These are phyloP conservation scores for Acrobasis repandana DNA, from an alignment of 2,888 invertebrate species.

Conservation along the genomic window DNA sequence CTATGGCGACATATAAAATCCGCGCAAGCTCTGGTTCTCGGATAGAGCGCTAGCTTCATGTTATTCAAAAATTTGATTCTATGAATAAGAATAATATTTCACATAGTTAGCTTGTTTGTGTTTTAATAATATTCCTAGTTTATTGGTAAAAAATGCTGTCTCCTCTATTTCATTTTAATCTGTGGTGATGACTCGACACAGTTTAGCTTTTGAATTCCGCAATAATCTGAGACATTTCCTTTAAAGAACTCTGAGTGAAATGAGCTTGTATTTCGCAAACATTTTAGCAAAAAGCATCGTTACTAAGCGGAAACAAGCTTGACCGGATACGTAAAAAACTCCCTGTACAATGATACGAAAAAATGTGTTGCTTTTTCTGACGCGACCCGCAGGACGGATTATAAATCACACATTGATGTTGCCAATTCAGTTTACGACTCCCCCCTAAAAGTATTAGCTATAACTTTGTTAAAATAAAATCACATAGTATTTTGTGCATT, in stretches of 20 bases:
- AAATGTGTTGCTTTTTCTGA: conserved; percentile 31
- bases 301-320: conserved; percentile 21
- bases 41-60: neutral
- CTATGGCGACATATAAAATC: neutral
- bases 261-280: conserved; percentile 21
- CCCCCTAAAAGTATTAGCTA: neutral
- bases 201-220: conserved; percentile 50
- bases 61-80: no score
- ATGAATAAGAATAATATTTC: no score
- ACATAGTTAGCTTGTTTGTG: no score
- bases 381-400: conserved; percentile 22
- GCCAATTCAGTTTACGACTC: conserved; percentile 13
- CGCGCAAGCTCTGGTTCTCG: neutral
- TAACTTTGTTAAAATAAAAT: neutral
- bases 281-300: conserved; percentile 17
- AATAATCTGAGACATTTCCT: conserved; percentile 26
- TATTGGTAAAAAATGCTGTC: neutral
- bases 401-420: conserved; percentile 21
- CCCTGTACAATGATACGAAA: conserved; percentile 10
- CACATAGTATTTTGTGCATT: neutral
- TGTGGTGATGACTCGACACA: conserved; percentile 33
- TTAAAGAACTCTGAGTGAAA: conserved; percentile 13
- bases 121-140: neutral
- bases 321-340: conserved; percentile 17
- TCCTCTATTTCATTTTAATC: neutral